Evolutionary conservation across 1,140 invertebrate genomes (phyloP).

Genomic region (Littorina saxatilis): DNA sequence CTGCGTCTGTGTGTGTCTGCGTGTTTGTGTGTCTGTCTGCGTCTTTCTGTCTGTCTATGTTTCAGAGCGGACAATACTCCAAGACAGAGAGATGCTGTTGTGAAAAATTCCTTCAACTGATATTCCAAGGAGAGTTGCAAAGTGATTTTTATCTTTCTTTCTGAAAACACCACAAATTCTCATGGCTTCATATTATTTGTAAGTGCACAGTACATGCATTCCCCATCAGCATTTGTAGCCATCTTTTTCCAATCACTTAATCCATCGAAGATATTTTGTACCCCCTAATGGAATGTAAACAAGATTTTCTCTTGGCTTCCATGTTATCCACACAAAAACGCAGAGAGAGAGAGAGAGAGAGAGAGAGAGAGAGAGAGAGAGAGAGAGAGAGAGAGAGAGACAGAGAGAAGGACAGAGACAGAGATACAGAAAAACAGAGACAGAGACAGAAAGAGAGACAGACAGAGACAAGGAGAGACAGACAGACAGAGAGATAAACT

Average conservation of each 20-base stretch:
- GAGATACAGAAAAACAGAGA: not conserved
- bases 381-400: conserved; percentile 1
- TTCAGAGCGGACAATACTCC: not conserved
- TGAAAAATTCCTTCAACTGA: too few species aligned
- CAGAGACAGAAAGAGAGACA: not conserved
- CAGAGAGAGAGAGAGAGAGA: conserved; percentile 1
- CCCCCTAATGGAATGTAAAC: too few species aligned
- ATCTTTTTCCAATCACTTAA: too few species aligned
- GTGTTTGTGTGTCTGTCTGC: conserved; percentile 13
- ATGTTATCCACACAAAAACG: not conserved
- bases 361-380: not conserved
- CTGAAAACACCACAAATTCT: too few species aligned
- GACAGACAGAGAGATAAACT: conserved; percentile 12
- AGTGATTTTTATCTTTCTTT: too few species aligned
- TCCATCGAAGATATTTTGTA: too few species aligned
- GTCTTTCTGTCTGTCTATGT: conserved; percentile 6
- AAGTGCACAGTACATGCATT: too few species aligned
- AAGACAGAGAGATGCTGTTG: too few species aligned
- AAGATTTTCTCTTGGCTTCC: too few species aligned
- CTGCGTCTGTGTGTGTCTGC: conserved; percentile 1
- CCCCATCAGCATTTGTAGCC: too few species aligned
- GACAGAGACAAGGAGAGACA: conserved; percentile 11
- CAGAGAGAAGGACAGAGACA: not conserved
- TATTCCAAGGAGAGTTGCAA: too few species aligned
- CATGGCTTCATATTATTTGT: too few species aligned